These are phyloP conservation scores for Oreortyx pictus DNA, from an alignment of 2,797 vertebrate species.

Conservation along the genomic window DNA sequence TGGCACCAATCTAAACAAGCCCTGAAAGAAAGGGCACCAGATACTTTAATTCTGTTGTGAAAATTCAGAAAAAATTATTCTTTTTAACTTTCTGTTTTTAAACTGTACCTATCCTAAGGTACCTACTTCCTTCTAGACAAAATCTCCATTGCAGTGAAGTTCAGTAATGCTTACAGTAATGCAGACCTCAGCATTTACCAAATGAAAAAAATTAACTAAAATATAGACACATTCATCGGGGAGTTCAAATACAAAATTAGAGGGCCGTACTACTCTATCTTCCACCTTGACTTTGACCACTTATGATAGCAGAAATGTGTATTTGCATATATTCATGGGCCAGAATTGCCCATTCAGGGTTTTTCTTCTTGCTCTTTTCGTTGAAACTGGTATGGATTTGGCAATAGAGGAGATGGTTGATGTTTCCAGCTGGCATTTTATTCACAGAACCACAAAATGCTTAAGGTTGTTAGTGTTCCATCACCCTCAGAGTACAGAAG, in stretches of 20 bases:
- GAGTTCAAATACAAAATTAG: background rate
- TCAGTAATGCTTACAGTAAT: background rate
- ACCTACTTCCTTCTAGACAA: background rate
- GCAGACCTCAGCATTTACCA: background rate
- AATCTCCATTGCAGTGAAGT: background rate
- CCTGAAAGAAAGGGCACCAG: background rate
- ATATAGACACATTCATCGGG: background rate
- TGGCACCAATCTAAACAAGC: background rate
- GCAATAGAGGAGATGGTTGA: background rate
- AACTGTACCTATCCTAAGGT: background rate
- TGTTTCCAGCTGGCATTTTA: slow-evolving; percentile 12
- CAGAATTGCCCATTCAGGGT: background rate
- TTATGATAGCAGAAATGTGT: background rate
- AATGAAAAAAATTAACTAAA: background rate
- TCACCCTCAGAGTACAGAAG: background rate
- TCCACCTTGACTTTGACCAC: background rate
- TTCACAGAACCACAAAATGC: background rate
- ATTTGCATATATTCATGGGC: background rate
- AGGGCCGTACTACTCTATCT: background rate
- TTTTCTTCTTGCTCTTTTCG: background rate
- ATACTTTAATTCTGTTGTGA: background rate
- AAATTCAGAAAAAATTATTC: background rate
- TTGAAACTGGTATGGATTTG: background rate
- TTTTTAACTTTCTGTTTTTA: background rate
- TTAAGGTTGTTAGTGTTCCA: background rate